Evolutionary conservation across 1,140 invertebrate species (phyloP), one percentile per base, ranked within the genome.

Genomic region (Carcinoscorpius rotundicauda): DNA sequence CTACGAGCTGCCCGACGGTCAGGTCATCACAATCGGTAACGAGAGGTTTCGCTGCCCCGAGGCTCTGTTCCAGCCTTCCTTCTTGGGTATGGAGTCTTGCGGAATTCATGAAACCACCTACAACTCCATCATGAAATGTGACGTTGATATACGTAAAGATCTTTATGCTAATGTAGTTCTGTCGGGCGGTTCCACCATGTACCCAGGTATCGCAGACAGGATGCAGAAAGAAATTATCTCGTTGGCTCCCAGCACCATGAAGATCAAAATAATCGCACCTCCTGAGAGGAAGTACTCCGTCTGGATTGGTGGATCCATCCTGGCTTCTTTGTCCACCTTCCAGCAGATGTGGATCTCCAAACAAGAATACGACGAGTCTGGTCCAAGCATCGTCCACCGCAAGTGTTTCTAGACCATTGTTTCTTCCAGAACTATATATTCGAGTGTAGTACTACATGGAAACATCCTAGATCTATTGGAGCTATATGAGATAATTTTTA

Each of bases 1-100:
- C 64, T 91, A 91, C 73, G 88, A 91, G 78, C 82, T 91, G 70
- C 89, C 87, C 75, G 89, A 90, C 80, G 89, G 86, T 72, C 89
- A 90, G 79, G 89, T 84, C 64, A 81, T 83, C 72, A 83, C 81
- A 68, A 73, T 74, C 53, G 82, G 82, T 60, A 83, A 82, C 73
- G 82, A 83, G 72, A 75, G 82, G 64, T 82, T 82, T 81, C 75
- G 81, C 68, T 82, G 80, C 67, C 76, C 80, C 56, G 80, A 81
- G 69, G 76, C 77, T 55, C 72, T 81, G 61, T 82, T 82, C 78
- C 81, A 82, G 71, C 81, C 81, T 70, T 80, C 87, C 58, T 91
- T 91, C 84, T 77, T 91, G 78, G 89, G 89, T 72, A 89, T 90
- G 87, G 87, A 89, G 81, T 83, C 86, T 61, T 84, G 81, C 73